Evolutionary conservation across 1,140 invertebrate genomes (phyloP), one percentile per base, ranked within the genome.

Genomic region (Campoletis sonorensis): DNA sequence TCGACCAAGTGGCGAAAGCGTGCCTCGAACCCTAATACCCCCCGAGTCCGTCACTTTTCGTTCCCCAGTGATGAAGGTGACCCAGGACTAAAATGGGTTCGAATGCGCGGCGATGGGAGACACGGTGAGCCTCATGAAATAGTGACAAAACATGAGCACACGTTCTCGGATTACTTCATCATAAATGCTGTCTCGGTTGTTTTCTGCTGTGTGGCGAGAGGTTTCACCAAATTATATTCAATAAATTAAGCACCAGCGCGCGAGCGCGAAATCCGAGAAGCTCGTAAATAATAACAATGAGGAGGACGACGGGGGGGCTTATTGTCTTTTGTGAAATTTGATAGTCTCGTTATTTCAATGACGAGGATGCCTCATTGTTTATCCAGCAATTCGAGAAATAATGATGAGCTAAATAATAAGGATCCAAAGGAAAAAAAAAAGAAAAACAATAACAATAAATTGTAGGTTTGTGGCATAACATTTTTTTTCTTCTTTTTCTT

Each of bases 1-100:
- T 64, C 61, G 13, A 64, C 10, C 23, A 64, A 64, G 61, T 64
- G 61, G 26, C 61, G 61, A 64, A 7, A 64, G n/a, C 61, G 61
- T 64, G 61, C 26, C 61, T 27, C 61, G 61, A 64, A 64, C 61
- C 61, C 61, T 64, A 27, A 64, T 18, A 27, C 27, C 26, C 10
- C 58, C 61, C 10, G 23, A 23, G 16, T 26, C 23, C 61, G 61
- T 64, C 61, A 23, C 26, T 64, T 64, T 64, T 64, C 61, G 3
- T 27, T 64, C 23, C 23, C n/a, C n/a, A n/a, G 23, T 15, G 2
- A 23, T 13, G 10, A 27, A 64, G 61, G 61, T 64, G 10, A 10
- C n/a, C 61, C 26, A 1, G 26, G 23, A 64, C 61, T 64, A 64
- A n/a, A n/a, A 64, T 64, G 61, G 61, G 61, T 27, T 64, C 61